Evolutionary conservation across 2,113 vertebrate species (phyloP).

Genomic region (Erythrocebus patas): DNA sequence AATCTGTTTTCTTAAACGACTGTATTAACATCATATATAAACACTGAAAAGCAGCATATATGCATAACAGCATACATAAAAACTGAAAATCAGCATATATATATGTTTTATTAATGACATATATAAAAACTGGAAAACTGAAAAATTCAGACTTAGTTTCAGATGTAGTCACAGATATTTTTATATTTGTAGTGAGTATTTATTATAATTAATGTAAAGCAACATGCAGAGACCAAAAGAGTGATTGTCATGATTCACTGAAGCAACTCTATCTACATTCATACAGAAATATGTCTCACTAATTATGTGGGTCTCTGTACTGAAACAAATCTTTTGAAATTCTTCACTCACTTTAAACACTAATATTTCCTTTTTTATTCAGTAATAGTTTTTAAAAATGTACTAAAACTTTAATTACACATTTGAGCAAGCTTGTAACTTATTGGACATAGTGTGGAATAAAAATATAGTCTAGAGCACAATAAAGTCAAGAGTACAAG

Average conservation of each 20-base stretch:
- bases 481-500: not conserved
- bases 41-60: not conserved
- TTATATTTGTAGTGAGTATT: not conserved
- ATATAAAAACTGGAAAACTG: not conserved
- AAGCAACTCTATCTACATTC: not conserved
- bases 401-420: not conserved
- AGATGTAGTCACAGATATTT: not conserved
- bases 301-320: too few species aligned
- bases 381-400: not conserved
- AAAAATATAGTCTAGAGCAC: not conserved
- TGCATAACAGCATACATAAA: not conserved
- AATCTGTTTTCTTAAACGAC: constrained; percentile 4
- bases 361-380: not conserved
- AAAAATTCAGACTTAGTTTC: not conserved
- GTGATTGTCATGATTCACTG: not conserved
- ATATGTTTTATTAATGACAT: not conserved
- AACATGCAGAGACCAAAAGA: not conserved
- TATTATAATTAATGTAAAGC: constrained; percentile 26
- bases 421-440: not conserved
- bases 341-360: not conserved
- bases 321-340: not conserved
- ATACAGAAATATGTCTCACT: not conserved
- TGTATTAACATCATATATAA: constrained; percentile 29
- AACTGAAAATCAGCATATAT: not conserved
- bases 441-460: fast-evolving